Evolutionary conservation across 2,113 vertebrate genomes (phyloP), one percentile per base, ranked within the genome.

Genomic region (Ptyas mucosa): DNA sequence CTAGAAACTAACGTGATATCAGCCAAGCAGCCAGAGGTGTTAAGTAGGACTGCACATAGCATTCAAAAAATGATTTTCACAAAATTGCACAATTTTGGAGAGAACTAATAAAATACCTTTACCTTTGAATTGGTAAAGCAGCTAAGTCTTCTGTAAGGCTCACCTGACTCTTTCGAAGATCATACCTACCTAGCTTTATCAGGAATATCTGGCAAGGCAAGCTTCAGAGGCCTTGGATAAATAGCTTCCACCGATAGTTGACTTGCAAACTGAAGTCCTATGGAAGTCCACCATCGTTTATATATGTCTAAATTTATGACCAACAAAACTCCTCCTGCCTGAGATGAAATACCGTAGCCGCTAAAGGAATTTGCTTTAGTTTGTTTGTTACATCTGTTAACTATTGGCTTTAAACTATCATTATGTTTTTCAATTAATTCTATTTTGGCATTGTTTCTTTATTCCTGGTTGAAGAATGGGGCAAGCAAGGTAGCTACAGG

Each of bases 1-100:
- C 9, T 1, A 23, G 3, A 93, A 34, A n/a, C 8, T 55, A 18
- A 0, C 9, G 46, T 0, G 20, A 3, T 4, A 1, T 0, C 52
- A 87, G 26, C 57, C 90, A 57, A 43, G 90, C 26, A 93, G 75
- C 39, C 9, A 20, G 15, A 0, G 24, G 26, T 20, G n/a, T 2
- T 5, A 3, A 69, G 29, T 39, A 39, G 69, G 15, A 39, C 18
- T 18, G 5, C 15, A 39, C 34, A 39, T 39, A 20, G 6, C 69
- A 81, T 3, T 81, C 69, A 15, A 39, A 81, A 81, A 1, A n/a
- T 14, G 34, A 81, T 20, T 39, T 81, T 39, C 69, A 39, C 69
- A 81, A 57, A 57, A 23, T 57, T 57, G 21, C 21, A 8, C 21
- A 23, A 8, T 34, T 75, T 39, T 75, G 69, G 69, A 75, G 69